Conservation (phyloP, 2,113 vertebrate species). For the Ammodytes marinus region DNA sequence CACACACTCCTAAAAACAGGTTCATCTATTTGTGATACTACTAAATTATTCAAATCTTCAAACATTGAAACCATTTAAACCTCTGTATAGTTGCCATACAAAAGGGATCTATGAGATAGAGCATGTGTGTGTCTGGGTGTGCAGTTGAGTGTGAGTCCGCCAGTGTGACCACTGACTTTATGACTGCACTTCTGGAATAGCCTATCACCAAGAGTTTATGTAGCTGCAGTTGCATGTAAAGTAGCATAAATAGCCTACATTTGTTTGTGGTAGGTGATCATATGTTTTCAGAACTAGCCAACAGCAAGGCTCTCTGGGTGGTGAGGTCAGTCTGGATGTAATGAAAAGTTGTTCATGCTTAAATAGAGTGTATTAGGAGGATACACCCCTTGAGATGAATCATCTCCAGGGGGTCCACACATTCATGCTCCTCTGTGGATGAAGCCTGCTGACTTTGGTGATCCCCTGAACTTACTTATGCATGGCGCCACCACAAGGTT, state of each 20-base stretch:
- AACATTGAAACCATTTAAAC: not conserved
- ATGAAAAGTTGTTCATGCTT: too few relatives aligned
- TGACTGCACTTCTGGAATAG: not conserved
- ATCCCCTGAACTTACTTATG: not conserved
- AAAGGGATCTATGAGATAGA: slow-evolving; percentile 4
- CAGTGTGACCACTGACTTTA: not conserved
- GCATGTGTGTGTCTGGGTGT: not conserved
- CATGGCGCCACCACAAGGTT: not conserved
- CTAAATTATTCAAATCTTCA: slow-evolving; percentile 39
- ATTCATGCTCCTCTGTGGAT: not conserved
- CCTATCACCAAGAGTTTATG: not conserved
- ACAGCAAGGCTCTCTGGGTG: too few relatives aligned
- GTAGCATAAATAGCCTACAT: not conserved
- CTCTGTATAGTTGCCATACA: not conserved
- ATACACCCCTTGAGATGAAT: too few relatives aligned
- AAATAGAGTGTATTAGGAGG: too few relatives aligned
- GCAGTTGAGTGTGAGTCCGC: not conserved
- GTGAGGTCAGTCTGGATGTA: too few relatives aligned
- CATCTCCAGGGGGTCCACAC: too few relatives aligned
- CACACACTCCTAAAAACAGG: not conserved
- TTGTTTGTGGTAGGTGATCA: not conserved
- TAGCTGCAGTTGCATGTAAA: not conserved
- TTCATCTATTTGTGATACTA: not conserved
- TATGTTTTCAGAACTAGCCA: not conserved
- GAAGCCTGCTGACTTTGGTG: not conserved